Evolutionary conservation across 2,888 invertebrate genomes (phyloP).

Genomic region (Leuctra nigra): DNA sequence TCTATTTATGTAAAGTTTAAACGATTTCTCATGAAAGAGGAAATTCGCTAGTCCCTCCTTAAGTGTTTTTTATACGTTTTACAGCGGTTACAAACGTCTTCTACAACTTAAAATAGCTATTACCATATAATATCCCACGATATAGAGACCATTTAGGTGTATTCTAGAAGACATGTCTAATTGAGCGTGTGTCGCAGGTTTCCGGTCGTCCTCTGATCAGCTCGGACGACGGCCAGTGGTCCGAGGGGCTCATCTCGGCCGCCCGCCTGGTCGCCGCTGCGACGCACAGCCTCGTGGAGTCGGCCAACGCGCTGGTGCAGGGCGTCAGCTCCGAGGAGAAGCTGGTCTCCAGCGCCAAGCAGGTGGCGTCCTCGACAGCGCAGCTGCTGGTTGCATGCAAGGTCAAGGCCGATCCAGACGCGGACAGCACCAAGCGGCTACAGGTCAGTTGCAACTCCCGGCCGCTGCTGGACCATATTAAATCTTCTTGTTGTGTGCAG

Average conservation of each 20-base stretch:
- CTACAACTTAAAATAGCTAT: no score
- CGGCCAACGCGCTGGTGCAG: slow-evolving; percentile 93
- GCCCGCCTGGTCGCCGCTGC: slow-evolving; percentile 95
- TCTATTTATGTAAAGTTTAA: no score
- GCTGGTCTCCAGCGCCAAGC: slow-evolving; percentile 91
- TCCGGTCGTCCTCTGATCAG: slow-evolving; percentile 73
- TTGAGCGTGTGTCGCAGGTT: slow-evolving; percentile 37
- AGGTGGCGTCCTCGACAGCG: slow-evolving; percentile 95
- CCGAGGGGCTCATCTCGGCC: slow-evolving; percentile 92
- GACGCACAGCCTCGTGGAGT: slow-evolving; percentile 94
- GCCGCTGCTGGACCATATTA: no score
- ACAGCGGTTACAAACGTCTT: no score
- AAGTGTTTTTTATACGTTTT: no score
- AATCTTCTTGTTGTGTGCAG: no score
- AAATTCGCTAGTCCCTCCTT: no score
- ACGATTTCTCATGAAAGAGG: no score
- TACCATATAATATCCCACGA: no score
- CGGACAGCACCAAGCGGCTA: slow-evolving; percentile 85
- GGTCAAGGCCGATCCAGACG: slow-evolving; percentile 96
- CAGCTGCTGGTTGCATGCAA: slow-evolving; percentile 97
- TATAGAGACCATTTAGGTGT: no score
- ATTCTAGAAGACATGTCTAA: not conserved
- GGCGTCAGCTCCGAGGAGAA: slow-evolving; percentile 91
- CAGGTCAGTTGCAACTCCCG: slow-evolving; percentile 47
- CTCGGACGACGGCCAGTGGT: slow-evolving; percentile 97